A percentile compares a stretch with the other conserved stretches of the same genome.
Conservation (phyloP, 1,140 invertebrate genomes). For the Zophobas atratus region DNA sequence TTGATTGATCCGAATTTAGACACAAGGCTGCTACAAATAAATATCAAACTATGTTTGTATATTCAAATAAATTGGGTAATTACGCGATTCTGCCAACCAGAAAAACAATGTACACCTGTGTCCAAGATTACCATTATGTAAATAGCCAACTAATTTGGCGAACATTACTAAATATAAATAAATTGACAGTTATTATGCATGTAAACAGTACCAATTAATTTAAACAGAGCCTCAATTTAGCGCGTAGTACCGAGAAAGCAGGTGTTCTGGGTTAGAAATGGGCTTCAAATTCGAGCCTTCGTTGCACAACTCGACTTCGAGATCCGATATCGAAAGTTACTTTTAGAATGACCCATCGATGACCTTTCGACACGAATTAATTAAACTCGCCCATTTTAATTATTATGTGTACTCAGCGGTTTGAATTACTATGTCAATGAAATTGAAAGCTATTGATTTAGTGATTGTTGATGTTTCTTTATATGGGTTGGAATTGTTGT, state of each 20-base stretch:
- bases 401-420: not conserved
- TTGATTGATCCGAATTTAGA: slow-evolving; percentile 5
- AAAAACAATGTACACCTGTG: slow-evolving; percentile 20
- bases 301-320: slow-evolving; percentile 9
- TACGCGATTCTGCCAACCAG: slow-evolving; percentile 15
- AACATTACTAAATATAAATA: not conserved
- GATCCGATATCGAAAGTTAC: slow-evolving; percentile 6
- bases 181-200: not conserved
- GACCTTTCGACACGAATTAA: slow-evolving; percentile 34
- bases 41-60: not conserved
- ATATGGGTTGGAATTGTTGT: slow-evolving; percentile 1
- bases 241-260: slow-evolving; percentile 44
- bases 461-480: not conserved
- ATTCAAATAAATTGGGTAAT: slow-evolving; percentile 15
- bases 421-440: slow-evolving; percentile 7
- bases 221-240: slow-evolving; percentile 31
- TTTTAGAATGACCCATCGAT: slow-evolving; percentile 6
- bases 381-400: slow-evolving; percentile 19
- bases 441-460: slow-evolving; percentile 27
- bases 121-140: not conserved
- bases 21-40: slow-evolving; percentile 5
- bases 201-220: too few species aligned
- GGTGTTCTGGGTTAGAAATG: slow-evolving; percentile 44
- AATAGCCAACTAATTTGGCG: slow-evolving; percentile 1
- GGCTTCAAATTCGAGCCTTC: too few species aligned